Evolutionary conservation across 2,113 vertebrate genomes (phyloP).

Genomic region (Emydura subglobosa): DNA sequence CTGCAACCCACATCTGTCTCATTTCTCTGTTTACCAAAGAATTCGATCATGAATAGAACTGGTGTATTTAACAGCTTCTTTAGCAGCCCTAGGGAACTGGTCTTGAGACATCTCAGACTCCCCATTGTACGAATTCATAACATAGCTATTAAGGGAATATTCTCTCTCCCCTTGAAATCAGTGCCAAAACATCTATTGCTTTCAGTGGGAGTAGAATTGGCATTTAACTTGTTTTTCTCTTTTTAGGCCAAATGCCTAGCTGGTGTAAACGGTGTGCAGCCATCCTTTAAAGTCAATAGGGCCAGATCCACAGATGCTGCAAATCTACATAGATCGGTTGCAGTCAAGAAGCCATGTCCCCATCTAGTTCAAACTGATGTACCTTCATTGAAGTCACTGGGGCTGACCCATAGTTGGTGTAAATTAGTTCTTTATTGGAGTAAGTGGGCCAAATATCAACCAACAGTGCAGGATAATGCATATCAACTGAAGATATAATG

Average conservation of each 20-base stretch:
- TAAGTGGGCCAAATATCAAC: neutral
- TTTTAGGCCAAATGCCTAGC: neutral
- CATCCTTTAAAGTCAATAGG: neutral
- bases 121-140: neutral
- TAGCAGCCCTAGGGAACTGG: neutral
- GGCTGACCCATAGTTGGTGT: neutral
- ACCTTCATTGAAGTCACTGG: neutral
- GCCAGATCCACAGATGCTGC: neutral
- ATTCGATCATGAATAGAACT: neutral
- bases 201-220: neutral
- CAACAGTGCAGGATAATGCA: neutral
- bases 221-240: neutral
- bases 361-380: neutral
- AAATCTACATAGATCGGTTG: neutral
- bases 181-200: neutral
- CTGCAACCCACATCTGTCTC: neutral
- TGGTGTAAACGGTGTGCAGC: neutral
- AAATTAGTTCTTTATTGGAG: neutral
- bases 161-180: neutral
- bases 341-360: neutral
- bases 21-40: neutral
- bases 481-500: no score
- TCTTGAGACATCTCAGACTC: neutral
- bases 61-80: neutral
- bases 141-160: neutral